phyloP scores from a whole-genome alignment of 2,113 vertebrate genomes.

The Vimba vimba region DNA sequence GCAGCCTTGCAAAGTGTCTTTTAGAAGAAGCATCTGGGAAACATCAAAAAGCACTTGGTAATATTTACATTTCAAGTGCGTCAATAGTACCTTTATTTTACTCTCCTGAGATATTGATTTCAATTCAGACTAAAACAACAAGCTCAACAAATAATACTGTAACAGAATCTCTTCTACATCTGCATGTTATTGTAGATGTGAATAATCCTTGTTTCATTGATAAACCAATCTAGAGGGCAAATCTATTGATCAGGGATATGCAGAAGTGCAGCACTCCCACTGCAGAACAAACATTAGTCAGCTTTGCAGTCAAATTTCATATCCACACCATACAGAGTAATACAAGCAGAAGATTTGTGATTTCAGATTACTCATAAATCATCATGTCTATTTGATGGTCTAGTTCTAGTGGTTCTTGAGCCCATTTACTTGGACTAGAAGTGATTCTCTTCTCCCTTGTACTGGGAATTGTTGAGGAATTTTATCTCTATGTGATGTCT shows the following conservation, averaged over 20 bases:
- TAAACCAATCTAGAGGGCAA: background rate
- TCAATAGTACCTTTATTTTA: constrained; percentile 1
- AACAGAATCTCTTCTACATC: constrained; percentile 5
- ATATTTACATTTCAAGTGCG: background rate
- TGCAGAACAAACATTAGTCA: constrained; percentile 5
- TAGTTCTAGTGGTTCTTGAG: background rate
- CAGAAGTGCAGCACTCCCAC: background rate
- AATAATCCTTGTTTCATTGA: constrained; percentile 7
- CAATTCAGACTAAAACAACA: background rate
- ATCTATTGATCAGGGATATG: background rate
- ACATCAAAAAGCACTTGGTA: background rate
- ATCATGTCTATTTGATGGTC: background rate
- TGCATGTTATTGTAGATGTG: background rate
- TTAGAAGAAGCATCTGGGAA: background rate
- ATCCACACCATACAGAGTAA: background rate
- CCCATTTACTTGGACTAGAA: constrained; percentile 1
- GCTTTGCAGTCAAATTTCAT: constrained; percentile 6
- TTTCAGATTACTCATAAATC: background rate
- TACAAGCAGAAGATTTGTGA: background rate
- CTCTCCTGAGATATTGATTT: background rate
- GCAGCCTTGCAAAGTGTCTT: background rate
- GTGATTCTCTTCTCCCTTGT: background rate
- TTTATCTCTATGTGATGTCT: constrained; percentile 1
- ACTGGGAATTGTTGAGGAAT: background rate
- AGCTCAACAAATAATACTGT: background rate